These are phyloP conservation scores for Chaetophractus vellerosus DNA, from an alignment of 2,797 vertebrate genomes.

Conservation along the genomic window DNA sequence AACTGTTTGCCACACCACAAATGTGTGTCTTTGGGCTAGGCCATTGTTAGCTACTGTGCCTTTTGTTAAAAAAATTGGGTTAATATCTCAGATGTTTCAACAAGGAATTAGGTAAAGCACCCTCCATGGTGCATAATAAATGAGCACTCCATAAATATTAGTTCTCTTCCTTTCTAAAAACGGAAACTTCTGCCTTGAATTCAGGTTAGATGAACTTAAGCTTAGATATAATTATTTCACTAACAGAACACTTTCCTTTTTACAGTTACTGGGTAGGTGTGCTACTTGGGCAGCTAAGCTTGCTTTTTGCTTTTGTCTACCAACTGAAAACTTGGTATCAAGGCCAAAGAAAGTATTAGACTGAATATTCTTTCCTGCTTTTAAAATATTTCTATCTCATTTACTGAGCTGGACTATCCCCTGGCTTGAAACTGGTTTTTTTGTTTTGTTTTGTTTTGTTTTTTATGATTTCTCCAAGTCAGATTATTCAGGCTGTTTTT, in stretches of 20 bases:
- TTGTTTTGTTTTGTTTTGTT: too few relatives aligned
- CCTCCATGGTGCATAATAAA: background rate
- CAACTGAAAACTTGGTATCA: background rate
- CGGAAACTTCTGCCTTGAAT: background rate
- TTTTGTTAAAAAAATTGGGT: constrained; percentile 24
- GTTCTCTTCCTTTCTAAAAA: background rate
- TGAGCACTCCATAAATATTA: background rate
- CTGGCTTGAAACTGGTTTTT: background rate
- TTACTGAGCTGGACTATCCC: background rate
- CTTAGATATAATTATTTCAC: background rate
- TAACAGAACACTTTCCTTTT: background rate
- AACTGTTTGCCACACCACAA: background rate
- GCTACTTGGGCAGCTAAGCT: background rate
- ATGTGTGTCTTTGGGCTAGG: constrained; percentile 3
- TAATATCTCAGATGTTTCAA: background rate
- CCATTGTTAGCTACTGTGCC: background rate
- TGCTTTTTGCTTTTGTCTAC: background rate
- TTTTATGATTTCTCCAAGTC: background rate
- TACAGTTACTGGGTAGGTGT: background rate
- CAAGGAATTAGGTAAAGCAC: background rate
- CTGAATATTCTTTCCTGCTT: constrained; percentile 13
- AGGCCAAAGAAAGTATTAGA: background rate
- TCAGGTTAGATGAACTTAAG: background rate
- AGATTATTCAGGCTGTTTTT: background rate
- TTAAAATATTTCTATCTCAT: background rate